phyloP scores from a whole-genome alignment of 2,888 invertebrate genomes.

The Norana najaformis region DNA sequence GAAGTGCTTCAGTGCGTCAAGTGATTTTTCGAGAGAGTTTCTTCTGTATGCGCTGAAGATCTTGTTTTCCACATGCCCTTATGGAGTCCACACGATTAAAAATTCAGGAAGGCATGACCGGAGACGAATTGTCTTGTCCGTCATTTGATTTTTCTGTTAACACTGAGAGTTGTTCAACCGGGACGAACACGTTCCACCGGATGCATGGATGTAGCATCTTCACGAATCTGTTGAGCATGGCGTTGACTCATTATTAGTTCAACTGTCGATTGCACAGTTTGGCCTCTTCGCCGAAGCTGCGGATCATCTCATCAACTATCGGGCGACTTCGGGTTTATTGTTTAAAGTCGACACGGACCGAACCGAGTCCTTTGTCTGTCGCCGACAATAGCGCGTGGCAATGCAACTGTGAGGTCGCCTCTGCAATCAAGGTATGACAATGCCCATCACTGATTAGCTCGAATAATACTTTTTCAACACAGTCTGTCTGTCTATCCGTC shows the following conservation, averaged over 20 bases:
- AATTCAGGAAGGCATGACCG: not conserved
- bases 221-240: not conserved
- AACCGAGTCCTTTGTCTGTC: not conserved
- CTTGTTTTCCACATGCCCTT: not conserved
- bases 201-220: not conserved
- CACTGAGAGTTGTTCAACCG: not conserved
- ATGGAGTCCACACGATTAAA: not conserved
- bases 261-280: not conserved
- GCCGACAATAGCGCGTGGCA: not conserved
- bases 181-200: not conserved
- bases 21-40: not conserved
- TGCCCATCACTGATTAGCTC: not conserved
- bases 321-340: not conserved
- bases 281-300: not conserved
- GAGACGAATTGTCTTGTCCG: not conserved
- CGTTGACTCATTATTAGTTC: too few relatives aligned
- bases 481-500: not conserved
- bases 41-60: not conserved
- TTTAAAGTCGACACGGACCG: not conserved
- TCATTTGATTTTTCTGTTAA: not conserved
- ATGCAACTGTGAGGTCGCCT: slow-evolving; percentile 92
- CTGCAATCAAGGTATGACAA: slow-evolving; percentile 84
- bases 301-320: not conserved
- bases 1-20: not conserved
- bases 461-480: not conserved